A percentile compares a stretch with the other conserved stretches of the same genome.
These are phyloP conservation scores for Acromyrmex heyeri DNA, from an alignment of 1,140 invertebrate genomes.

Conservation along the genomic window DNA sequence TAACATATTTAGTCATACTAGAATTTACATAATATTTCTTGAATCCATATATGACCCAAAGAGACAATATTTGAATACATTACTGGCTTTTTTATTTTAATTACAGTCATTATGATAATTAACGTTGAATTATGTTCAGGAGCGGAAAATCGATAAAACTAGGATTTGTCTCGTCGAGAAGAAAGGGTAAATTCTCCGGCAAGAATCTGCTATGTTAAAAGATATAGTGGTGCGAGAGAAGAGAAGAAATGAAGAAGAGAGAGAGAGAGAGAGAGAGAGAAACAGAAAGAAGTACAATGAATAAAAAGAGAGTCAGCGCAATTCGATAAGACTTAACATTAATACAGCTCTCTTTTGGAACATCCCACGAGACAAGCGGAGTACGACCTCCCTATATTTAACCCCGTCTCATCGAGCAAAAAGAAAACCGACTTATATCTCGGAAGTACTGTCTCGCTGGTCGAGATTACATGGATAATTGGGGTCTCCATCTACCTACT, in stretches of 20 bases:
- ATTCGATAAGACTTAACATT: conserved; percentile 71
- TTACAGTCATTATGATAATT: conserved; percentile 60
- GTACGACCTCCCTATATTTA: conserved; percentile 67
- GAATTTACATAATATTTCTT: neutral
- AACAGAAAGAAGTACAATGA: conserved; percentile 17
- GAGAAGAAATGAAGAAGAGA: neutral
- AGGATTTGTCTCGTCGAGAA: conserved; percentile 39
- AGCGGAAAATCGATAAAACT: conserved; percentile 24
- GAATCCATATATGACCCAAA: neutral
- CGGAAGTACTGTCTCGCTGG: conserved; percentile 60
- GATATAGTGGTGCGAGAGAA: neutral
- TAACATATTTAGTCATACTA: neutral
- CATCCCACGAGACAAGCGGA: conserved; percentile 63
- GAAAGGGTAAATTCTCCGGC: conserved; percentile 42
- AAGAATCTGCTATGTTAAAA: conserved; percentile 26
- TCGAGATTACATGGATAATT: conserved; percentile 76
- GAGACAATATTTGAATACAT: neutral
- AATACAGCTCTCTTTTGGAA: conserved; percentile 67
- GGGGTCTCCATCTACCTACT: conserved; percentile 70
- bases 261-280: neutral
- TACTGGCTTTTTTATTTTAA: conserved; percentile 20
- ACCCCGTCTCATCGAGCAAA: conserved; percentile 63
- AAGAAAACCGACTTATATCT: conserved; percentile 58
- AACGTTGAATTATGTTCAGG: conserved; percentile 49
- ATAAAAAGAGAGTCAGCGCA: conserved; percentile 31